Evolutionary conservation across 2,797 vertebrate genomes (phyloP).

Genomic region (Sebastes nivosus): DNA sequence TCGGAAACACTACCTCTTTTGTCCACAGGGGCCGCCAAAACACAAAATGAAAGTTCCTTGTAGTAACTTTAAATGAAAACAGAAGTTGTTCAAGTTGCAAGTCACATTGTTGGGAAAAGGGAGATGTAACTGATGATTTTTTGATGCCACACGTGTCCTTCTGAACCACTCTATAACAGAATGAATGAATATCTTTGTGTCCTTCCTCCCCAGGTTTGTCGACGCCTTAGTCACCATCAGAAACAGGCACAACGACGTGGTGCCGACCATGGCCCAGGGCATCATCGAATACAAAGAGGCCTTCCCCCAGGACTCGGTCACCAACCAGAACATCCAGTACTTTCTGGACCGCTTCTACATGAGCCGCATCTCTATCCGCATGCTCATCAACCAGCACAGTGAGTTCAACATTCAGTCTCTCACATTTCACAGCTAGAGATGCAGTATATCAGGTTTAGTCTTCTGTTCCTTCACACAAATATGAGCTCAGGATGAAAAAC

Average conservation of each 20-base stretch:
- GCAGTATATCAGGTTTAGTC: no score
- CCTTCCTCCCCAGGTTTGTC: conserved; percentile 82
- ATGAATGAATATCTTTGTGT: not conserved
- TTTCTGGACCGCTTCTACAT: conserved; percentile 97
- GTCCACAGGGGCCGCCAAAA: no score
- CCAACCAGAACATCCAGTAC: conserved; percentile 97
- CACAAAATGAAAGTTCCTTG: no score
- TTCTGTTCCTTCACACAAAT: not conserved
- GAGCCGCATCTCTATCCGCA: conserved; percentile 97
- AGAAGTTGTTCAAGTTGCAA: not conserved
- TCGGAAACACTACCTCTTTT: no score
- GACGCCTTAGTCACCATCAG: conserved; percentile 91
- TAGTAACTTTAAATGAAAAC: not conserved
- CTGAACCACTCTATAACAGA: not conserved
- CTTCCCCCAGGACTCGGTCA: conserved; percentile 88
- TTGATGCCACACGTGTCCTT: not conserved
- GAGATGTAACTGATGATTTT: not conserved
- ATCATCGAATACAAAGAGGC: conserved; percentile 93
- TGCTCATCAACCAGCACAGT: conserved; percentile 99
- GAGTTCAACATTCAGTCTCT: conserved; percentile 54
- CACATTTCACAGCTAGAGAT: not conserved
- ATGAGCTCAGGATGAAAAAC: not conserved
- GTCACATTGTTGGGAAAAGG: not conserved
- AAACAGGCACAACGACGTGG: conserved; percentile 96
- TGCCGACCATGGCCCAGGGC: conserved; percentile 96